These are phyloP conservation scores for Dasyprocta punctata DNA, from an alignment of 2,113 vertebrate species.

Conservation along the genomic window DNA sequence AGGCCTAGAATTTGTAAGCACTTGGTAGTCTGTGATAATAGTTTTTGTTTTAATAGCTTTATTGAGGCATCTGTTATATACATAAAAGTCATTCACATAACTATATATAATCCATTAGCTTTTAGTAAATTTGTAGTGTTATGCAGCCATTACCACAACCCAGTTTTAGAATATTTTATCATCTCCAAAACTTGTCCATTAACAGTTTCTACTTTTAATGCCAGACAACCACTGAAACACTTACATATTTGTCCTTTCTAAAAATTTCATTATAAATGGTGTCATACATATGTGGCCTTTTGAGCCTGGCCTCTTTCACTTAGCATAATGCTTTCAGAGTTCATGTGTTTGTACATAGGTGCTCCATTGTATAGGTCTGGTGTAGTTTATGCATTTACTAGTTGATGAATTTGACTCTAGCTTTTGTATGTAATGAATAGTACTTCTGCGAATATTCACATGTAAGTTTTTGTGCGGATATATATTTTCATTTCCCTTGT, in stretches of 20 bases:
- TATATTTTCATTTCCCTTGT: neutral
- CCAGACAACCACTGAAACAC: neutral
- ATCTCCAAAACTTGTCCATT: neutral
- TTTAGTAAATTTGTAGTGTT: constrained; percentile 34
- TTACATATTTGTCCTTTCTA: neutral
- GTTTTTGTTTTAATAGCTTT: constrained; percentile 11
- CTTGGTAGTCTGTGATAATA: neutral
- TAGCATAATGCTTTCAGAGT: neutral
- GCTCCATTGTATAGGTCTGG: neutral
- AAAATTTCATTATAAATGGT: neutral
- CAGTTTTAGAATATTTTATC: constrained; percentile 33
- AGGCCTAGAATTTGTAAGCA: neutral
- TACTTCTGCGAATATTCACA: neutral
- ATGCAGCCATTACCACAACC: neutral
- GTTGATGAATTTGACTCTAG: neutral
- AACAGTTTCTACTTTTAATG: neutral
- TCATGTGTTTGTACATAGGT: neutral
- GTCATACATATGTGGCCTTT: neutral
- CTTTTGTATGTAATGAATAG: neutral
- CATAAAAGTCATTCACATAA: neutral
- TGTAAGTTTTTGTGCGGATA: neutral
- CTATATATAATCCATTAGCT: neutral
- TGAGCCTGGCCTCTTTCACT: neutral
- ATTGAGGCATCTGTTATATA: neutral
- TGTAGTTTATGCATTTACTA: neutral